phyloP scores from a whole-genome alignment of 2,888 invertebrate species.

The Dryocosmus kuriphilus region DNA sequence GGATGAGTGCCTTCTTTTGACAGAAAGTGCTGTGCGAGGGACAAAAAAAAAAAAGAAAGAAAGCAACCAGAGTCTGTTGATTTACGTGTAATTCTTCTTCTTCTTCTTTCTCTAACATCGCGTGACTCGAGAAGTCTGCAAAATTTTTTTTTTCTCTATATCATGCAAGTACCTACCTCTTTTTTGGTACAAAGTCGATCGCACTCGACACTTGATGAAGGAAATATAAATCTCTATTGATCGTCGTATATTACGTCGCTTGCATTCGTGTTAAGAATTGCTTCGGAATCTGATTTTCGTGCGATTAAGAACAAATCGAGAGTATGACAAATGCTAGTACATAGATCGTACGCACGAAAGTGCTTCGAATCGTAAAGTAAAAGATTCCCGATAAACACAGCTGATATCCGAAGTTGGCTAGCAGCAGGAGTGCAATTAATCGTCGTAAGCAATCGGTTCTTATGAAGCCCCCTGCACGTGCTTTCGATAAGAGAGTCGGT shows the following conservation, averaged over 20 bases:
- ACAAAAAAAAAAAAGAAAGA: conserved; percentile 13
- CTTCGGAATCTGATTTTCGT: conserved; percentile 29
- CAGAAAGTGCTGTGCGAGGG: conserved; percentile 33
- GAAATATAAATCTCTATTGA: conserved; percentile 38
- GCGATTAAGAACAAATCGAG: conserved; percentile 34
- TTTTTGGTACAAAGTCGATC: conserved; percentile 35
- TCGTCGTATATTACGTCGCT: conserved; percentile 9
- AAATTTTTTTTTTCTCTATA: neutral
- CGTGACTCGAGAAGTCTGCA: conserved; percentile 25
- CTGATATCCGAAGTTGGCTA: conserved; percentile 44
- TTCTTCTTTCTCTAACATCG: conserved; percentile 39
- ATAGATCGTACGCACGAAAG: conserved; percentile 7
- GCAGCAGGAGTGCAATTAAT: conserved; percentile 69
- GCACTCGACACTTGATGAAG: conserved; percentile 35
- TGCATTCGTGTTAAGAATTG: conserved; percentile 10
- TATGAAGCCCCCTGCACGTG: conserved; percentile 35
- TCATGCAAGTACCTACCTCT: conserved; percentile 15
- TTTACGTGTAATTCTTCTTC: conserved; percentile 47
- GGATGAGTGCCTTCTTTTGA: conserved; percentile 25
- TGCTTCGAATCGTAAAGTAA: conserved; percentile 33
- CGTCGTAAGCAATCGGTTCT: conserved; percentile 67
- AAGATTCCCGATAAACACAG: conserved; percentile 14
- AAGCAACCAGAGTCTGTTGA: conserved; percentile 18
- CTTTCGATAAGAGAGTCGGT: conserved; percentile 24
- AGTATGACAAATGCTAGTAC: conserved; percentile 31